Evolutionary conservation across 2,797 vertebrate species (phyloP).

Genomic region (Lacerta bilineata): DNA sequence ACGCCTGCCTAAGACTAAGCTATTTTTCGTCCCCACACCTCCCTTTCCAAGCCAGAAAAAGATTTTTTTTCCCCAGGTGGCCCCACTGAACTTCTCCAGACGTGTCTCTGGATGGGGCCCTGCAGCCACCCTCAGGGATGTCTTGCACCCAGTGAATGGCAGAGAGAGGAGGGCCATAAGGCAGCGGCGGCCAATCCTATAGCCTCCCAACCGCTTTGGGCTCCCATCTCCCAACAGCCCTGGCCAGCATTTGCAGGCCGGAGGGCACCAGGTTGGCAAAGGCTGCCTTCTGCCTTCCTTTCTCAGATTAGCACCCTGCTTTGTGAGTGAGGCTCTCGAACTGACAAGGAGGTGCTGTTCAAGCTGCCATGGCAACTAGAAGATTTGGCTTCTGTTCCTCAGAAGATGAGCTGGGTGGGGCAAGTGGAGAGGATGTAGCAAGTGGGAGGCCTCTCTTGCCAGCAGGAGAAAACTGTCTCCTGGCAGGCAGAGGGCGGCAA

Average conservation of each 20-base stretch:
- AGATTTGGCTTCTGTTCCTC: background rate
- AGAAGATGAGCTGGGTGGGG: too few species aligned
- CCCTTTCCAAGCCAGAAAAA: background rate
- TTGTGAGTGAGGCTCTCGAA: too few species aligned
- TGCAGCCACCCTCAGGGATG: background rate
- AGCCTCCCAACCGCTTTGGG: too few species aligned
- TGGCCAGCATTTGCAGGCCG: too few species aligned
- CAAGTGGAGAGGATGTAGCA: too few species aligned
- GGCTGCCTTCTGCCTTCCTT: background rate
- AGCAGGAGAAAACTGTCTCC: background rate
- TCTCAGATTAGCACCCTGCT: too few species aligned
- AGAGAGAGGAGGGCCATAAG: too few species aligned
- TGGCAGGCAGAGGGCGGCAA: background rate
- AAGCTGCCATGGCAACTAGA: background rate
- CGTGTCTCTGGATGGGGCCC: background rate
- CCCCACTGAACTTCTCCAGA: background rate
- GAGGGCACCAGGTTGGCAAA: too few species aligned
- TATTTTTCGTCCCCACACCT: background rate
- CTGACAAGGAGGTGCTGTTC: background rate
- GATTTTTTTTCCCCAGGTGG: background rate
- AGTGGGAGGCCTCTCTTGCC: background rate
- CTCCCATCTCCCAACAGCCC: too few species aligned
- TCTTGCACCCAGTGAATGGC: background rate
- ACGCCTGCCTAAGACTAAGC: too few species aligned
- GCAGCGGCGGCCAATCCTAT: too few species aligned